Evolutionary conservation across 2,797 vertebrate genomes (phyloP), one percentile per base, ranked within the genome.

Genomic region (Silurus aristotelis): DNA sequence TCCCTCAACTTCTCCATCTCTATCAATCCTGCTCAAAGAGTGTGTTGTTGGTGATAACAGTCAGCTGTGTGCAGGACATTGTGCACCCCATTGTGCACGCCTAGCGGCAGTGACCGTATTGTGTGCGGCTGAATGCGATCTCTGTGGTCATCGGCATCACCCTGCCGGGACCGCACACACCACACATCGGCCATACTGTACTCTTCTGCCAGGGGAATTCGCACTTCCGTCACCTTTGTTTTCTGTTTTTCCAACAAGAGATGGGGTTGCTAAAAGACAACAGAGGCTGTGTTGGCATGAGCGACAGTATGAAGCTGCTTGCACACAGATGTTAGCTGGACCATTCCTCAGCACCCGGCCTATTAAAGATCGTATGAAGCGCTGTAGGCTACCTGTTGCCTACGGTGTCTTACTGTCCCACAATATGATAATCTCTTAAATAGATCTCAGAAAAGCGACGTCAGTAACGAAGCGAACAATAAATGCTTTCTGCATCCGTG

Each of bases 211-310:
- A 93, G 93, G 92, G 94, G 94, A 92, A 92, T 92, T 92, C 83
- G 81, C 87, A 93, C 91, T 93, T 95, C 94, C 92, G 92, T 95
- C 94, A 93, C 91, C 83, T 87, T 95, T 95, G 95, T 95, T 92
- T 92, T 93, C 92, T 95, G 94, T 95, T 93, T 90, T 90, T 89
- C 91, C 91, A 91, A 91, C 89, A 88, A 82, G 66, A 87, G 78
- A 82, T 79, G 89, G 91, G 89, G 89, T 89, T 91, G 91, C 90
- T 91, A 91, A 91, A 87, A 88, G 90, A 95, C 94, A 95, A 92
- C 91, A 93, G 92, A 89, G 89, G 92, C 93, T 94, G 92, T 94
- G 94, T 95, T 89, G 88, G 31, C 27, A 5, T 92, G 93, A 94
- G 92, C 90, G 92, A 94, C 93, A 92, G 90, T 85, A 66, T 67